Evolutionary conservation across 2,113 vertebrate genomes (phyloP).

Genomic region (Hystrix brachyura): DNA sequence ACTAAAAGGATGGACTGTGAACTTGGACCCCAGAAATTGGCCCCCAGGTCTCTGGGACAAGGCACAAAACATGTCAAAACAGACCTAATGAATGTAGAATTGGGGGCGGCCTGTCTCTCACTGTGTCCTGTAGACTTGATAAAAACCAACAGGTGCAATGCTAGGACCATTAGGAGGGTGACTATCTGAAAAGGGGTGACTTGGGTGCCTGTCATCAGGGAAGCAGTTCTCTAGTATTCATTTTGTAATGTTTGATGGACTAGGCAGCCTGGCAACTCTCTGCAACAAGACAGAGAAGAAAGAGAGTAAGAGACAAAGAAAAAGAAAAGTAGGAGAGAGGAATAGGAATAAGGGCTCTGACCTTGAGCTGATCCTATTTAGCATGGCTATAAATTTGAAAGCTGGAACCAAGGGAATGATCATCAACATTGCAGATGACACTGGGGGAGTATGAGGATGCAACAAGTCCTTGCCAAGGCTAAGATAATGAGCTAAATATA

Average conservation of each 20-base stretch:
- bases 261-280: constrained; percentile 15
- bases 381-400: constrained; percentile 46
- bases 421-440: neutral
- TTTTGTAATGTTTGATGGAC: neutral
- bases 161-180: neutral
- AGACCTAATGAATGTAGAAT: neutral
- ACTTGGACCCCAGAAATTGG: neutral
- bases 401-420: neutral
- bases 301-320: neutral
- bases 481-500: constrained; percentile 54
- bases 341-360: neutral
- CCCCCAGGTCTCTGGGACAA: neutral
- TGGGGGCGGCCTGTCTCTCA: neutral
- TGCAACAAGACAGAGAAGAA: neutral
- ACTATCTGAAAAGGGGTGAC: neutral
- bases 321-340: neutral
- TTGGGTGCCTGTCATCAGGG: neutral
- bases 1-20: neutral
- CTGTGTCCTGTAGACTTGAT: neutral
- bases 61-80: neutral
- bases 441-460: constrained; percentile 8
- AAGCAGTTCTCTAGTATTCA: neutral
- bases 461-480: constrained; percentile 40
- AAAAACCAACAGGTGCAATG: neutral
- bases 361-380: neutral